Base-by-base conservation (phyloP, 2,113 vertebrate genomes). In the Hydropotes inermis region DNA sequence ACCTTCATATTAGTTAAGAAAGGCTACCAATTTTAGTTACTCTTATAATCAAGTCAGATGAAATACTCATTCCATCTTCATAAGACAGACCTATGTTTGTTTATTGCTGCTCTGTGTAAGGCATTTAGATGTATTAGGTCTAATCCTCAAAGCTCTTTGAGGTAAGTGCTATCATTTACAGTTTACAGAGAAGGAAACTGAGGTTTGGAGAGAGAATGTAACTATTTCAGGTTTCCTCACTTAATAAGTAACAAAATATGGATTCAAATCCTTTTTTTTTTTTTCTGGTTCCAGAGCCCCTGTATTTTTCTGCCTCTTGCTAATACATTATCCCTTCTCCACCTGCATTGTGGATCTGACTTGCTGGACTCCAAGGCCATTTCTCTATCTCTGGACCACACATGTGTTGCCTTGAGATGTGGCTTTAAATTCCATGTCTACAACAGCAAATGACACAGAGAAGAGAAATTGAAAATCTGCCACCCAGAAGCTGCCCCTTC, bases 391-490 rank as follows among this genome's bases (percentile, higher is more conserved):
- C 87, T 52, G 36, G 74, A 13, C 70, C 54, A 81, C 76, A 67
- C 12, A 11, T 94, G 58, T 60, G 58, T 61, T 96, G 54, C 67
- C 70, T 81, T 57, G 55, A 89, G 89, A 91, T 61, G 45, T 87
- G 93, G 86, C 95, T 97, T 97, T 76, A 94, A 88, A 95, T 97
- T 97, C 89, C 58, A 8, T 3, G 12, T 86, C 81, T 81, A 47
- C 67, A 36, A 43, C 36, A 86, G 60, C 55, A 93, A 89, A 64
- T 0, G 21, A 39, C 88, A 94, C 45, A 83, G 78, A 82, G 27
- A 95, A 87, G 86, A 89, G 89, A 96, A 95, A 97, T 82, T 88
- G 96, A 88, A 95, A 96, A 89, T 45, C 82, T 79, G 92, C 86
- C 91, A 78, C 94, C 93, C 70, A 74, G 89, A 84, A 91, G 67